phyloP scores from a whole-genome alignment of 2,797 vertebrate genomes.

The Sebastolobus alascanus region DNA sequence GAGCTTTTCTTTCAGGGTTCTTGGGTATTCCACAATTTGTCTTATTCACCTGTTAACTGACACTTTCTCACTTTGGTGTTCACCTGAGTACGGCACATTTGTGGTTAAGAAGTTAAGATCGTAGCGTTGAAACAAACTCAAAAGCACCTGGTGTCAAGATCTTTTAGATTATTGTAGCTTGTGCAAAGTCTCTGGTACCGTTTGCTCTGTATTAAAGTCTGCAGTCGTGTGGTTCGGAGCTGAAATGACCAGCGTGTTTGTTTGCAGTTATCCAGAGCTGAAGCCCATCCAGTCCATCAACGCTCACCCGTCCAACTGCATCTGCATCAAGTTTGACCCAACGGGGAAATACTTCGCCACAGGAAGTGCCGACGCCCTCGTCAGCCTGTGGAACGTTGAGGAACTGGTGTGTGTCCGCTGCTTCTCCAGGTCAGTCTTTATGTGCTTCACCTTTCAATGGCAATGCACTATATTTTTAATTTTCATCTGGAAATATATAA shows the following conservation, averaged over 20 bases:
- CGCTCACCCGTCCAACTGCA: slow-evolving; percentile 98
- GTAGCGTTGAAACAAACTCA: neutral
- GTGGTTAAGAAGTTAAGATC: neutral
- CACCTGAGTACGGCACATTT: accelerated
- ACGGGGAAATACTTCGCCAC: slow-evolving; percentile 98
- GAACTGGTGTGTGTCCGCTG: slow-evolving; percentile 97
- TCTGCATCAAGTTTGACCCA: slow-evolving; percentile 99
- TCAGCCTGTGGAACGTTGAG: slow-evolving; percentile 97
- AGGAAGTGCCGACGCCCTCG: slow-evolving; percentile 95
- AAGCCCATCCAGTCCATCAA: slow-evolving; percentile 99
- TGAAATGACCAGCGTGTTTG: neutral
- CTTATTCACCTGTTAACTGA: neutral
- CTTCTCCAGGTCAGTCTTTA: slow-evolving; percentile 91
- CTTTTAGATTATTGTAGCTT: neutral
- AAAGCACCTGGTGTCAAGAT: neutral
- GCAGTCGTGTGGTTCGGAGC: neutral
- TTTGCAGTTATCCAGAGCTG: slow-evolving; percentile 95
- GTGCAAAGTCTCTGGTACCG: neutral
- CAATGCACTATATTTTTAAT: accelerated
- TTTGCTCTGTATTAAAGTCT: neutral
- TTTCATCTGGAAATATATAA: too few relatives aligned
- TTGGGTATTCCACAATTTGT: neutral
- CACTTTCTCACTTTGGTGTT: neutral
- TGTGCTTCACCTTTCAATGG: neutral
- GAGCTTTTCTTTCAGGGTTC: neutral